These are phyloP conservation scores for Neodiprion fabricii DNA, from an alignment of 1,140 invertebrate species.

Conservation along the genomic window DNA sequence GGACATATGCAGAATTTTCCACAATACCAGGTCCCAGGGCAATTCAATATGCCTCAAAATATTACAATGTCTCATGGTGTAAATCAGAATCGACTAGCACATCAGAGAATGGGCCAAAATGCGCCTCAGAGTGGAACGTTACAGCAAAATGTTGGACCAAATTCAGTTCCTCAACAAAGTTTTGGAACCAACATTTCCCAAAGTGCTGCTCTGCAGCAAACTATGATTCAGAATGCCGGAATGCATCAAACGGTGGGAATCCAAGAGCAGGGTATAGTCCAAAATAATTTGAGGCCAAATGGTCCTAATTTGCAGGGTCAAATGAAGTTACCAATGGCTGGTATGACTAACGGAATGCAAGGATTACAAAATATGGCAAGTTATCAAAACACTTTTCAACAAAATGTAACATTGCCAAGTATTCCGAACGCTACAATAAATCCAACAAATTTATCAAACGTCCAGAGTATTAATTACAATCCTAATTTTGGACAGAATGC, in stretches of 20 bases:
- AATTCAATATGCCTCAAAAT: conserved; percentile 30
- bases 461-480: conserved; percentile 35
- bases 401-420: conserved; percentile 23
- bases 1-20: conserved; percentile 30
- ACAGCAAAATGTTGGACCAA: conserved; percentile 31
- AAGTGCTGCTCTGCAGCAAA: conserved; percentile 13
- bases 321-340: conserved; percentile 23
- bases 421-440: conserved; percentile 29
- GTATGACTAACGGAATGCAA: conserved; percentile 23
- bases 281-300: conserved; percentile 27
- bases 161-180: conserved; percentile 28
- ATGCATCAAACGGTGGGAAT: conserved; percentile 25
- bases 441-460: conserved; percentile 26
- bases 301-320: conserved; percentile 32
- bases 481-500: conserved; percentile 36
- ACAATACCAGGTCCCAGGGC: conserved; percentile 35
- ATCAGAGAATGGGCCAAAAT: conserved; percentile 32
- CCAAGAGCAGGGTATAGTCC: conserved; percentile 33
- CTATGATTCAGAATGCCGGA: conserved; percentile 22
- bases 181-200: conserved; percentile 26
- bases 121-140: conserved; percentile 29
- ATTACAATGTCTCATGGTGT: conserved; percentile 34
- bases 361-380: conserved; percentile 30
- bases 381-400: conserved; percentile 41
- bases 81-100: conserved; percentile 13